Base-by-base conservation (phyloP, 2,113 vertebrate genomes). In the Anser cygnoides region DNA sequence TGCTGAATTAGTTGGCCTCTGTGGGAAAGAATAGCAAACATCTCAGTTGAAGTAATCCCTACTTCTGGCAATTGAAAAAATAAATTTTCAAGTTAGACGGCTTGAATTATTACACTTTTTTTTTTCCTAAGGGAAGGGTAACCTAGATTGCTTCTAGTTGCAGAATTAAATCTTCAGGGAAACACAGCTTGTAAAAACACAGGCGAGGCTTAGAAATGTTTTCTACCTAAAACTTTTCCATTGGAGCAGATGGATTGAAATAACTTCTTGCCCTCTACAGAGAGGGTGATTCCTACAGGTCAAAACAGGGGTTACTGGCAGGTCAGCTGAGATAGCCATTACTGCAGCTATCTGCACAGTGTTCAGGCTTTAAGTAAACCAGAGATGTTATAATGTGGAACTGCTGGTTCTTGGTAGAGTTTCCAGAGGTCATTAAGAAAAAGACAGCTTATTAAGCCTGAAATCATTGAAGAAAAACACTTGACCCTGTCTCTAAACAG, bases 321-420 rank as follows among this genome's bases (percentile, higher is more conserved):
- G 95, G 96, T 97, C 96, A 97, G 70, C 70, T 94, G 73, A 79
- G 88, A 93, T 12, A 62, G 89, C 54, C 66, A 81, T 96, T 95
- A 94, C 65, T 84, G 82, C 63, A 73, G 95, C 67, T 92, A 67
- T 93, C 94, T 97, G 96, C 93, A 66, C 76, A 93, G 41, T 79
- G 92, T 81, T 94, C 44, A 81, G 70, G n/a, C 39, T 90, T 95
- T 93, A 93, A 93, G 76, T 82, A 90, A 94, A 87, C 72, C 92
- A 94, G 83, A 78, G 85, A 78, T 88, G 68, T 84, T 90, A 61
- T 93, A 96, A 90, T 84, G 86, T 86, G 83, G 79, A 95, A 92
- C 92, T 96, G 85, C 76, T 94, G 92, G 18, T 41, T 65, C 86
- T 89, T 93, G 41, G 23, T 55, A 17, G 20, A 49, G 55, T 81